phyloP scores from a whole-genome alignment of 2,888 invertebrate species.

The Acanthosepion esculentum region DNA sequence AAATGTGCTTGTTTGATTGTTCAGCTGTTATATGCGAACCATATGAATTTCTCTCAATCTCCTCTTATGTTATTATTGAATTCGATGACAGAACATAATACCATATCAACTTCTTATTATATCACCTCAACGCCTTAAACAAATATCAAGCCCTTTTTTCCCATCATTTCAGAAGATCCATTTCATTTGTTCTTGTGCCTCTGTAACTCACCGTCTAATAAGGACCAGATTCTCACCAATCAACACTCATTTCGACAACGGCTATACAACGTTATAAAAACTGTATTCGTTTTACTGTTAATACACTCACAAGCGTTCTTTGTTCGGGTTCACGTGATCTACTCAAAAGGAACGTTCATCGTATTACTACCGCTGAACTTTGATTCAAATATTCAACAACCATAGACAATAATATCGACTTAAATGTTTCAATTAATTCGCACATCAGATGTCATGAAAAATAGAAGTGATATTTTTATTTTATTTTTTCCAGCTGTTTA shows the following conservation, averaged over 20 bases:
- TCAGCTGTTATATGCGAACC: neutral
- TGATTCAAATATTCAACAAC: too few relatives aligned
- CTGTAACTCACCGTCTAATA: neutral
- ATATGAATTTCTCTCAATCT: neutral
- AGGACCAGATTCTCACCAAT: neutral
- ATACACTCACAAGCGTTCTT: too few relatives aligned
- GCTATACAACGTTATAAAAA: too few relatives aligned
- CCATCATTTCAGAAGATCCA: neutral
- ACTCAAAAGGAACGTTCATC: too few relatives aligned
- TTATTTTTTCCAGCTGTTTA: too few relatives aligned
- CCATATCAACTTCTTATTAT: conserved; percentile 33
- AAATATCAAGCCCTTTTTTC: neutral
- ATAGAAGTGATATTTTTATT: too few relatives aligned
- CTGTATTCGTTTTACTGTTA: neutral
- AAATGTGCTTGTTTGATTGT: neutral
- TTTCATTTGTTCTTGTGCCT: neutral
- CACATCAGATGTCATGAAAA: too few relatives aligned
- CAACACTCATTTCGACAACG: neutral
- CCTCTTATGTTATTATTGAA: neutral
- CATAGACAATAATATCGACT: too few relatives aligned
- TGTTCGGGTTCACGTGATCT: too few relatives aligned
- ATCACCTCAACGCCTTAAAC: neutral
- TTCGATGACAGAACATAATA: conserved; percentile 33
- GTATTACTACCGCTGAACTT: too few relatives aligned
- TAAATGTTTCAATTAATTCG: too few relatives aligned